phyloP scores from a whole-genome alignment of 2,797 vertebrate genomes.

The Podarcis siculus region DNA sequence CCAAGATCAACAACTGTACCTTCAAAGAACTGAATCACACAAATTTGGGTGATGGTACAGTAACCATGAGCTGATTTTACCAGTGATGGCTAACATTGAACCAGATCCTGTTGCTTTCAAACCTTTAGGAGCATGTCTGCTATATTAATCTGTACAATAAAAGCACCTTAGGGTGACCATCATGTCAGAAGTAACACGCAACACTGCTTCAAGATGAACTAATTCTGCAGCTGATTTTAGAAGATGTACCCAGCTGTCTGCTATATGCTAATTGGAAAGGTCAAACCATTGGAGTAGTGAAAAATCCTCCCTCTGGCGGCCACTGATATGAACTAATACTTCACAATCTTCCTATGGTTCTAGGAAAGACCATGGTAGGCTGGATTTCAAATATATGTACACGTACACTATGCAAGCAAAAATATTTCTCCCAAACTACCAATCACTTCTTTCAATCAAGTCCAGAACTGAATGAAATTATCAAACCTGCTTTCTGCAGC shows the following conservation, averaged over 20 bases:
- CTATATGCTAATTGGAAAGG: rapidly evolving
- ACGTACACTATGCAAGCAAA: not conserved
- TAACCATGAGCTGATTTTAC: not conserved
- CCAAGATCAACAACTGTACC: not conserved
- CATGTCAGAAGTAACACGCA: not conserved
- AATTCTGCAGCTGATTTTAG: not conserved
- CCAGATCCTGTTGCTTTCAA: not conserved
- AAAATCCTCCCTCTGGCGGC: not conserved
- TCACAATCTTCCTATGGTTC: not conserved
- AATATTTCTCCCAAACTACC: not conserved
- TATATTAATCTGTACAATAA: not conserved
- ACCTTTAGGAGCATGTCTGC: not conserved
- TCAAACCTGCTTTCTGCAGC: not conserved
- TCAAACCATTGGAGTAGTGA: not conserved
- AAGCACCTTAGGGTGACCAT: not conserved
- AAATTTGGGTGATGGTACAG: not conserved
- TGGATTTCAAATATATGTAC: not conserved
- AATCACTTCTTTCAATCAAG: not conserved
- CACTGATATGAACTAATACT: rapidly evolving
- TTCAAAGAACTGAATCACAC: not conserved
- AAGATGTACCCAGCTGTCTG: not conserved
- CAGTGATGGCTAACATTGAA: not conserved
- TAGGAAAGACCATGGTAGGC: not conserved
- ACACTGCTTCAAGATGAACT: not conserved
- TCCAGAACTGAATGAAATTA: constrained; percentile 12